phyloP scores from a whole-genome alignment of 2,797 vertebrate species.

The Phrynocephalus vlangalii region DNA sequence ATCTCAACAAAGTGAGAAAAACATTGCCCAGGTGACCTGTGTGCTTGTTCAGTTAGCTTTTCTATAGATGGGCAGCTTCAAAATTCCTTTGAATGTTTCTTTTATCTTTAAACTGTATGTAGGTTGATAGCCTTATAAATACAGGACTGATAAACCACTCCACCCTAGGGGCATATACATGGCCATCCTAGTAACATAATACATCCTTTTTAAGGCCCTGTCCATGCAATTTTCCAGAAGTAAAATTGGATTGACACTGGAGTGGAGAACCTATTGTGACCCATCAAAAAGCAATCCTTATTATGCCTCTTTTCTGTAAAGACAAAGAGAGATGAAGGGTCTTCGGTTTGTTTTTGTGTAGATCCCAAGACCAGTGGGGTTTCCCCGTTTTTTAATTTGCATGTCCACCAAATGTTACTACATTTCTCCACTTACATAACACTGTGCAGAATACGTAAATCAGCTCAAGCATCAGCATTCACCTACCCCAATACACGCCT shows the following conservation, averaged over 20 bases:
- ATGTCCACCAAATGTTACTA: background rate
- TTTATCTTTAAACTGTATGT: background rate
- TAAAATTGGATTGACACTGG: background rate
- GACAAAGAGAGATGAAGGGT: background rate
- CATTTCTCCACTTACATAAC: background rate
- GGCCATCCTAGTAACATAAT: background rate
- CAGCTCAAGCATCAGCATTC: constrained; percentile 11
- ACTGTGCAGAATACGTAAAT: background rate
- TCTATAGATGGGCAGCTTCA: background rate
- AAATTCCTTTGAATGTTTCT: no score
- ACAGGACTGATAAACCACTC: background rate
- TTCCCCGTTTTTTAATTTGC: background rate
- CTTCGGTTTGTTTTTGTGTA: background rate
- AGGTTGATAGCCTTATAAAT: no score
- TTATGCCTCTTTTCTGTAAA: fast-evolving
- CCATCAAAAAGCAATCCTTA: background rate
- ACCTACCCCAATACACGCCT: background rate
- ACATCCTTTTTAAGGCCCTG: no score
- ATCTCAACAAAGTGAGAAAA: background rate
- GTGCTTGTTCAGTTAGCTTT: background rate
- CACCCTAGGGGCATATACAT: background rate
- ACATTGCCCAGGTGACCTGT: background rate
- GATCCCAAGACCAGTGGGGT: no score
- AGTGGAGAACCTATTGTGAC: no score
- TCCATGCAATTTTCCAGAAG: background rate